Base-by-base conservation (phyloP, 2,113 vertebrate genomes). In the Lophius piscatorius region DNA sequence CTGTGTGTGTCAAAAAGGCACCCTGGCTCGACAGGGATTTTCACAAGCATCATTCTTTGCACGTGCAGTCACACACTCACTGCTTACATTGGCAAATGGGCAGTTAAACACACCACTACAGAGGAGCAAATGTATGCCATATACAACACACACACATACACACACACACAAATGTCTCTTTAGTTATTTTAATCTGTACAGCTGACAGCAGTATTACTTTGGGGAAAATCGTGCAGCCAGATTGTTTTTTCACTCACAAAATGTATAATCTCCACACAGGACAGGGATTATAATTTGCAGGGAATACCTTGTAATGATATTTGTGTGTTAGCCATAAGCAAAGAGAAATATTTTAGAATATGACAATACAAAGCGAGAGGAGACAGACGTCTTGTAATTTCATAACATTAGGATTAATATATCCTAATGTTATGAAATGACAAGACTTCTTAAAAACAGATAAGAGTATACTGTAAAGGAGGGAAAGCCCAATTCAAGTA, bases 41-140 rank as follows among this genome's bases (percentile, higher is more conserved):
- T 70, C 51, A 62, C 74, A 51, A 52, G 46, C 54, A 56, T 71
- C 64, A 70, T 62, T 82, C 34, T 29, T 33, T 59, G 64, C 82
- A 88, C 68, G 42, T 85, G 88, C 52, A 31, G 51, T 72, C 42
- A 45, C 16, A 68, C 39, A 56, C 55, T 66, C 42, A 2, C 50
- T 47, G 31, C 69, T 72, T 62, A 42, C 55, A 42, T 14, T 41
- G 65, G 73, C 74, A 81, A 77, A 83, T 81, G 81, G 65, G 33
- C 23, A 49, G 14, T 20, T 35, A 23, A 38, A 41, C 29, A 26
- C 21, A 29, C 12, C 18, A n/a, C 4, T 18, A 41, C 7, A 18
- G 20, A 44, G 22, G 13, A 28, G 51, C 24, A 7, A 13, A 11
- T 8, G 8, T 8, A 28, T 28, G 26, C 26, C 62, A 42, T 33